Percentiles rank a stretch among this genome's conserved stretches.
phyloP scores from a whole-genome alignment of 2,888 invertebrate genomes.

The Pyrgus malvae region DNA sequence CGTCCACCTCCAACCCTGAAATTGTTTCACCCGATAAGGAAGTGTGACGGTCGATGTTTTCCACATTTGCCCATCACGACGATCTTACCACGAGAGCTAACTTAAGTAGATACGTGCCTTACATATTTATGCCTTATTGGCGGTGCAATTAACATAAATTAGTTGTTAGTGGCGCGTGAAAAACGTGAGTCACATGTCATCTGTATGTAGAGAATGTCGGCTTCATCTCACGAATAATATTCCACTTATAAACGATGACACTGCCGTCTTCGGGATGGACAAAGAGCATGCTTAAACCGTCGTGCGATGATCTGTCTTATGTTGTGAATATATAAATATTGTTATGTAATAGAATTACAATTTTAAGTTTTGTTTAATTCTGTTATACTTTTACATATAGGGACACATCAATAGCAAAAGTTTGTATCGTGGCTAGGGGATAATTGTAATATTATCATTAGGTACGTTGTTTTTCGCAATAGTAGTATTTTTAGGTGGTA shows the following conservation, averaged over 20 bases:
- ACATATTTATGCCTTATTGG: constrained; percentile 60
- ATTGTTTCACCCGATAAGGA: constrained; percentile 29
- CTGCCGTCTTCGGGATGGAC: constrained; percentile 33
- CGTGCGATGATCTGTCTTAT: too few species aligned
- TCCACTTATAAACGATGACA: constrained; percentile 40
- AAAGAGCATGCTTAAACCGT: too few species aligned
- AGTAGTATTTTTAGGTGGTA: too few species aligned
- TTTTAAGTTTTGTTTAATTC: too few species aligned
- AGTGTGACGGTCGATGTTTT: constrained; percentile 36
- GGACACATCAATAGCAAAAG: too few species aligned
- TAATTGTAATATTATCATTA: too few species aligned
- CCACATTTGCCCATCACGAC: constrained; percentile 37
- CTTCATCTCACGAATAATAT: constrained; percentile 42
- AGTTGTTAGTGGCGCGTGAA: constrained; percentile 75
- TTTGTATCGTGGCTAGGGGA: too few species aligned
- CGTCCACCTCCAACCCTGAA: constrained; percentile 7
- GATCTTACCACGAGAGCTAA: constrained; percentile 48
- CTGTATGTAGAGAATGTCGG: constrained; percentile 45
- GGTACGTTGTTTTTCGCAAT: too few species aligned
- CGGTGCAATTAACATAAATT: constrained; percentile 73
- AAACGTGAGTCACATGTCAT: constrained; percentile 68
- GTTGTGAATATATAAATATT: too few species aligned
- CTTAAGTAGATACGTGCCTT: constrained; percentile 62
- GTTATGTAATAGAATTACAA: too few species aligned
- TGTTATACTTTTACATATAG: too few species aligned